Percentiles rank a stretch among this genome's conserved stretches.
phyloP scores from a whole-genome alignment of 2,888 invertebrate species.

The Adineta ricciae region DNA sequence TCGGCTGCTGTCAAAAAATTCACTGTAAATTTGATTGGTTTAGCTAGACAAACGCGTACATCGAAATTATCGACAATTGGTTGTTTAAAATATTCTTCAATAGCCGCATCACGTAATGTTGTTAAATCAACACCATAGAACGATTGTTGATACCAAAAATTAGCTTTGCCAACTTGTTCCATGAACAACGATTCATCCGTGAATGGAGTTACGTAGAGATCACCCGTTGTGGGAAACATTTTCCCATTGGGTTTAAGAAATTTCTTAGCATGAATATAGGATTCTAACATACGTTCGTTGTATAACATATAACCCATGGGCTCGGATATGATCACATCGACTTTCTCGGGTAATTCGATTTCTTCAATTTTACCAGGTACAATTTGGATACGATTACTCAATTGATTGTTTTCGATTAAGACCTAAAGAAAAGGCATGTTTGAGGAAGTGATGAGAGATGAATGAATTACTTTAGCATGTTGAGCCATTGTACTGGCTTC shows the following conservation, averaged over 20 bases:
- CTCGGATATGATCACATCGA: slow-evolving; percentile 93
- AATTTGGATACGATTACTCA: slow-evolving; percentile 75
- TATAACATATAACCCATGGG: slow-evolving; percentile 99
- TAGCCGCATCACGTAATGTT: slow-evolving; percentile 76
- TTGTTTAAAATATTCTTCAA: slow-evolving; percentile 92
- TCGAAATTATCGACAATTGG: slow-evolving; percentile 98
- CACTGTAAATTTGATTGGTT: slow-evolving; percentile 79
- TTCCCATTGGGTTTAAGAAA: slow-evolving; percentile 75
- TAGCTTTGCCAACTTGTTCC: slow-evolving; percentile 95
- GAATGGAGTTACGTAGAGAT: slow-evolving; percentile 91
- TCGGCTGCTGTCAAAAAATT: slow-evolving; percentile 85
- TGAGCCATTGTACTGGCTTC: slow-evolving; percentile 98
- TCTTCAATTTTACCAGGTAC: slow-evolving; percentile 97
- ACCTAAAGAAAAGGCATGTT: slow-evolving; percentile 52
- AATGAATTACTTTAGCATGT: slow-evolving; percentile 67
- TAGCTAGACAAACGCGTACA: slow-evolving; percentile 86
- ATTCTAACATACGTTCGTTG: slow-evolving; percentile 96
- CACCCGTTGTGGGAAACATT: slow-evolving; percentile 94
- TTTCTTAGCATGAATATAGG: slow-evolving; percentile 92
- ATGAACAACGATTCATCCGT: slow-evolving; percentile 91
- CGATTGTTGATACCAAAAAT: slow-evolving; percentile 95
- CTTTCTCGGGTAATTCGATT: slow-evolving; percentile 81
- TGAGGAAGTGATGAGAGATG: too few relatives aligned
- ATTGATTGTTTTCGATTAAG: slow-evolving; percentile 76
- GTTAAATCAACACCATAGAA: slow-evolving; percentile 97